phyloP scores from a whole-genome alignment of 2,888 invertebrate genomes.

The Ditula angustiorana region DNA sequence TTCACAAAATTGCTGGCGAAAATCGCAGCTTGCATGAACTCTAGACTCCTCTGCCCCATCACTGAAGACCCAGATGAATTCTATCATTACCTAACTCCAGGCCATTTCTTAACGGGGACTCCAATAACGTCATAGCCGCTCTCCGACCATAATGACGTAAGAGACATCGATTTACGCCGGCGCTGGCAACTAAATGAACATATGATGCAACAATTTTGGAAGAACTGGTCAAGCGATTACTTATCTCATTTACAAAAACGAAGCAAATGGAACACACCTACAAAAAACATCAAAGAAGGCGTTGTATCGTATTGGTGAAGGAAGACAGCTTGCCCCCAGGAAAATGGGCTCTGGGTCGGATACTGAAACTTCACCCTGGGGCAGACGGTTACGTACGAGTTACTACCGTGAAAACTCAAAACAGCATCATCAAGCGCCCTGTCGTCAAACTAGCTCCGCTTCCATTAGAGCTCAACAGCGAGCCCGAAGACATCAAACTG shows the following conservation, averaged over 20 bases:
- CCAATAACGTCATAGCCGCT: slow-evolving; percentile 32
- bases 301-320: slow-evolving; percentile 29
- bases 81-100: slow-evolving; percentile 43
- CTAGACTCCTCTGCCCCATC: slow-evolving; percentile 42
- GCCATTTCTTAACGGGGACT: slow-evolving; percentile 44
- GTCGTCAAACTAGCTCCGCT: slow-evolving; percentile 23
- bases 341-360: slow-evolving; percentile 1
- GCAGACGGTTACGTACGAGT: neutral
- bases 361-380: slow-evolving; percentile 8
- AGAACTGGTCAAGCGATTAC: slow-evolving; percentile 31
- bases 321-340: slow-evolving; percentile 13
- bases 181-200: slow-evolving; percentile 32
- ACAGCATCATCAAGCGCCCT: neutral
- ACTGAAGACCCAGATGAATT: slow-evolving; percentile 45
- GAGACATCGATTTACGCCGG: neutral
- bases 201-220: slow-evolving; percentile 37
- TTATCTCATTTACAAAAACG: slow-evolving; percentile 26
- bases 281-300: slow-evolving; percentile 24
- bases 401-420: slow-evolving; percentile 17
- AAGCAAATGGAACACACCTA: slow-evolving; percentile 29
- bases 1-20: slow-evolving; percentile 39
- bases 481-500: neutral
- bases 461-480: neutral
- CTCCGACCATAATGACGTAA: slow-evolving; percentile 9
- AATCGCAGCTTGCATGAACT: slow-evolving; percentile 44